A percentile compares a stretch with the other conserved stretches of the same genome.
These are phyloP conservation scores for Todiramphus saurophagus DNA, from an alignment of 2,113 vertebrate species.

Conservation along the genomic window DNA sequence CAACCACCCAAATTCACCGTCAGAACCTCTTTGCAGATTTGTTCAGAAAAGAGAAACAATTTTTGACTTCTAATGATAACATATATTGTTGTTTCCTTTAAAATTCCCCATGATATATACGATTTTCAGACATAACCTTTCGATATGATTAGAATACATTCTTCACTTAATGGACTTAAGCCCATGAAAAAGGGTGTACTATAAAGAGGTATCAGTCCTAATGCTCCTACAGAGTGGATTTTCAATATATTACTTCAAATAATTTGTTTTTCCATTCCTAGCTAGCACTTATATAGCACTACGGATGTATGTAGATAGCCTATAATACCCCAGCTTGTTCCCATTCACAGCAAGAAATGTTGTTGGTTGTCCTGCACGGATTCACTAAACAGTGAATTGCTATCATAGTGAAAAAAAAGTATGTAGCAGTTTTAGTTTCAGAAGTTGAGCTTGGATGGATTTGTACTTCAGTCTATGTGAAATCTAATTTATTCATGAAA, in stretches of 20 bases:
- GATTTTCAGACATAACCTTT: constrained; percentile 32
- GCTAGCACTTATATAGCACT: background rate
- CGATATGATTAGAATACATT: background rate
- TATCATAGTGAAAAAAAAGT: background rate
- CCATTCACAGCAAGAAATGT: background rate
- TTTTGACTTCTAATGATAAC: background rate
- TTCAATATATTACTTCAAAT: background rate
- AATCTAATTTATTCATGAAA: background rate
- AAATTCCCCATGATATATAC: background rate
- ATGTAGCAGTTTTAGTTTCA: background rate
- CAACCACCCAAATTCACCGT: background rate
- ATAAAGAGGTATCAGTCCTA: background rate
- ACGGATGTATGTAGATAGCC: background rate
- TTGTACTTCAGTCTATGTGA: background rate
- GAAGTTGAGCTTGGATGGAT: background rate
- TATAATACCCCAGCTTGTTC: background rate
- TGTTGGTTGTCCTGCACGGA: background rate
- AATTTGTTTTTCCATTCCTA: background rate
- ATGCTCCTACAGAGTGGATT: background rate
- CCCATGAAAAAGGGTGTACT: background rate
- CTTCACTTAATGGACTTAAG: background rate
- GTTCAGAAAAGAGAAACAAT: background rate
- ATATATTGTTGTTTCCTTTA: constrained; percentile 15
- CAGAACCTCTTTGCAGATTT: background rate
- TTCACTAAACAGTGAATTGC: background rate